Evolutionary conservation across 2,888 invertebrate species (phyloP).

Genomic region (Parascotia fuliginaria): DNA sequence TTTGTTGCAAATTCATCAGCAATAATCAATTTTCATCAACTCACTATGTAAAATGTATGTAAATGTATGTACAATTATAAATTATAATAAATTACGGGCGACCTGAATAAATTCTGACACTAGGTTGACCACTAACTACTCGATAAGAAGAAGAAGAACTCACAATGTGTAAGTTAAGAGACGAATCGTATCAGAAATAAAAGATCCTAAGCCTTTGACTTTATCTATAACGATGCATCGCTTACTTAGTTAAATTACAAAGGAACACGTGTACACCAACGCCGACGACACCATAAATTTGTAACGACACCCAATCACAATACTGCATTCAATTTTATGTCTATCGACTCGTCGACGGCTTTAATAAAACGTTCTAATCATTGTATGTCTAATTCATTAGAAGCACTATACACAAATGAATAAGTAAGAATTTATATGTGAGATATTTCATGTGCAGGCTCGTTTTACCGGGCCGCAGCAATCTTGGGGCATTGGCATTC

Average conservation of each 20-base stretch:
- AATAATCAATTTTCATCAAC: conserved; percentile 5
- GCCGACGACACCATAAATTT: conserved; percentile 3
- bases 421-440: conserved; percentile 74
- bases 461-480: conserved; percentile 74
- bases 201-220: no score
- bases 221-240: no score
- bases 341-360: conserved; percentile 40
- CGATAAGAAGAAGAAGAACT: no score
- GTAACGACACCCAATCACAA: conserved; percentile 13
- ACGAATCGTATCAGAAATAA: no score
- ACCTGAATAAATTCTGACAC: no score
- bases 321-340: conserved; percentile 26
- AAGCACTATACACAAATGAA: conserved; percentile 65
- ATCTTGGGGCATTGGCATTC: conserved; percentile 84
- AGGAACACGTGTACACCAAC: conserved; percentile 7
- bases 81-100: no score
- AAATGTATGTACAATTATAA: not conserved
- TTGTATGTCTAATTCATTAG: conserved; percentile 69
- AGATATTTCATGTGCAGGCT: conserved; percentile 77
- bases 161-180: no score
- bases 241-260: not conserved
- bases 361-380: conserved; percentile 65
- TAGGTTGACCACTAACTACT: no score
- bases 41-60: not conserved
- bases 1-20: not conserved